phyloP scores from a whole-genome alignment of 2,888 invertebrate species.

The Drosophila imparisetae region DNA sequence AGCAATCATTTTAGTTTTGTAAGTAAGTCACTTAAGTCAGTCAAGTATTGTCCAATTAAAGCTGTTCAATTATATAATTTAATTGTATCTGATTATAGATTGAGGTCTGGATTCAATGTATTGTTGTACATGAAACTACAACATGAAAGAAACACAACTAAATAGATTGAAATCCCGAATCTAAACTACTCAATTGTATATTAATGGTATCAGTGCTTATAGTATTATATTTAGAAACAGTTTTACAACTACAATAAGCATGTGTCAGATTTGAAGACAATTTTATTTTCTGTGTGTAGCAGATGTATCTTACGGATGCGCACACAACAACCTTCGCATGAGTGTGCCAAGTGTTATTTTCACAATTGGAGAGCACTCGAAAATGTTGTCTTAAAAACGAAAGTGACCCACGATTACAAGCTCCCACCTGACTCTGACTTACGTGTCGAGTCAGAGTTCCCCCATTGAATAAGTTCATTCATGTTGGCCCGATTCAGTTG shows the following conservation, averaged over 20 bases:
- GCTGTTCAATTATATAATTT: not conserved
- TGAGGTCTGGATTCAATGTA: not conserved
- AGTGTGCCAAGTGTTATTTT: conserved; percentile 78
- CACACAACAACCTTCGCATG: conserved; percentile 66
- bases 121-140: not conserved
- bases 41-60: not conserved
- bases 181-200: not conserved
- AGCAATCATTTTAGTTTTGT: not conserved
- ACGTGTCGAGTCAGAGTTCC: conserved; percentile 12
- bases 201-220: not conserved
- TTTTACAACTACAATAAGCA: not conserved
- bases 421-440: conserved; percentile 13
- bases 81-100: not conserved
- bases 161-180: not conserved
- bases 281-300: conserved; percentile 2
- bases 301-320: conserved; percentile 47
- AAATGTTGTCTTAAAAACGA: conserved; percentile 70
- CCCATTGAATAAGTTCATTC: conserved; percentile 33
- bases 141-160: not conserved
- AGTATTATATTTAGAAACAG: not conserved
- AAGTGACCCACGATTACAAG: conserved; percentile 78
- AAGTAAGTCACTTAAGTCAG: not conserved
- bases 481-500: conserved; percentile 1
- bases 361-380: conserved; percentile 76
- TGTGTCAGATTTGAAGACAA: not conserved